Evolutionary conservation across 2,888 invertebrate genomes (phyloP), one percentile per base, ranked within the genome.

Genomic region (Pseudanteris insignis): DNA sequence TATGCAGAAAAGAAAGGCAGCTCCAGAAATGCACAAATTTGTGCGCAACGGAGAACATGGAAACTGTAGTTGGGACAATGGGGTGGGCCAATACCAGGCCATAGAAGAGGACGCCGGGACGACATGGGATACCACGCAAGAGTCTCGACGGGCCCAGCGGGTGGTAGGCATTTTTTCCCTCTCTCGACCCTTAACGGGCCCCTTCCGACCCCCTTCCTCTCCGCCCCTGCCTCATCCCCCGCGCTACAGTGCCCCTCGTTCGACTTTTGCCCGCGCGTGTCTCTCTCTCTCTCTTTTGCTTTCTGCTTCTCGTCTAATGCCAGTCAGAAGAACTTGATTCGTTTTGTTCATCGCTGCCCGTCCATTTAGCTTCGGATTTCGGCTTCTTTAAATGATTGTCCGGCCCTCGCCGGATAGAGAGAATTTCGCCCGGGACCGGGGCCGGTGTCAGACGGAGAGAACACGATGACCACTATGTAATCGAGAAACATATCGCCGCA

Each of bases 81-180:
- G 60, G 60, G 57, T 64, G 53, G 57, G 37, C 58, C 51, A 21
- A 38, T 47, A 54, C 46, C 47, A 47, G 51, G 58, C 43, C 51
- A 63, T 53, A 59, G 53, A 57, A 44, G 38, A 64, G 68, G 67
- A 71, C 68, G 70, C 70, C 70, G 61, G 67, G 65, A 64, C 44
- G 66, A 68, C 54, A 69, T 69, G 70, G 72, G 70, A 75, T 77
- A 72, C 69, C 70, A 72, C 72, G 71, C 72, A 71, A 71, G 72
- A 71, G 70, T 71, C 74, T 74, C 70, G 70, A 72, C 69, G 67
- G 62, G 50, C 76, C 68, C 77, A 78, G 76, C 76, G 78, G 78
- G 76, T 74, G 76, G 75, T 66, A 66, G 68, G 67, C 64, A 55
- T 65, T 65, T 66, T 63, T 54, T 34, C 9, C 59, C 47, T 53